A percentile compares a stretch with the other conserved stretches of the same genome.
Conservation (phyloP, 2,113 vertebrate species). For the Macroglossus sobrinus region DNA sequence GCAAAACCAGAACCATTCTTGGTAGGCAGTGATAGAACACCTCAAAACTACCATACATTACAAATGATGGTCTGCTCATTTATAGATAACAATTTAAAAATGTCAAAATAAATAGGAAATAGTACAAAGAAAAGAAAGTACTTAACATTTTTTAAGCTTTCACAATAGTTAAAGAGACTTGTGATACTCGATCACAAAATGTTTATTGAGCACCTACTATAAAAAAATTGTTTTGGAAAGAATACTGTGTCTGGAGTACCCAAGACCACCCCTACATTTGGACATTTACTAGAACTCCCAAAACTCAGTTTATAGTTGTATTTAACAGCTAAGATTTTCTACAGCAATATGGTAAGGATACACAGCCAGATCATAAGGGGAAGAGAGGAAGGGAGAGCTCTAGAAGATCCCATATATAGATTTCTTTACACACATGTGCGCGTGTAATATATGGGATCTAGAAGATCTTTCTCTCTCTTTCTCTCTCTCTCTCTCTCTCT, state of each 20-base stretch:
- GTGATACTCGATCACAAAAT: background rate
- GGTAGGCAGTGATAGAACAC: background rate
- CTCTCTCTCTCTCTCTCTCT: too few species aligned
- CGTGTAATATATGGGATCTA: too few species aligned
- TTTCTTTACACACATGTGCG: background rate
- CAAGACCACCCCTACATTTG: background rate
- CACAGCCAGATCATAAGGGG: background rate
- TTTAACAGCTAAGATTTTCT: background rate
- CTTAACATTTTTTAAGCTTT: background rate
- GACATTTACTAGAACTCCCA: background rate
- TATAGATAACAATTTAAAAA: background rate
- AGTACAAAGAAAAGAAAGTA: background rate
- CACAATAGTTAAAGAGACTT: background rate
- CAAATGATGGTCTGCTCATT: background rate
- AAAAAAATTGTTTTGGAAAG: slow-evolving; percentile 7
- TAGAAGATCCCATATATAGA: background rate
- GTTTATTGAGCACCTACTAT: background rate
- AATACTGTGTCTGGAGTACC: background rate
- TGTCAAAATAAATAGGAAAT: background rate
- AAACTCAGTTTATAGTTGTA: background rate
- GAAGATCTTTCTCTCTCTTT: too few species aligned
- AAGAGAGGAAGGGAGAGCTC: background rate
- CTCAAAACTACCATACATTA: background rate
- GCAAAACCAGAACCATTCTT: background rate
- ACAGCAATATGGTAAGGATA: background rate